Conservation (phyloP, 2,797 vertebrate genomes). For the Micrastur ruficollis region DNA sequence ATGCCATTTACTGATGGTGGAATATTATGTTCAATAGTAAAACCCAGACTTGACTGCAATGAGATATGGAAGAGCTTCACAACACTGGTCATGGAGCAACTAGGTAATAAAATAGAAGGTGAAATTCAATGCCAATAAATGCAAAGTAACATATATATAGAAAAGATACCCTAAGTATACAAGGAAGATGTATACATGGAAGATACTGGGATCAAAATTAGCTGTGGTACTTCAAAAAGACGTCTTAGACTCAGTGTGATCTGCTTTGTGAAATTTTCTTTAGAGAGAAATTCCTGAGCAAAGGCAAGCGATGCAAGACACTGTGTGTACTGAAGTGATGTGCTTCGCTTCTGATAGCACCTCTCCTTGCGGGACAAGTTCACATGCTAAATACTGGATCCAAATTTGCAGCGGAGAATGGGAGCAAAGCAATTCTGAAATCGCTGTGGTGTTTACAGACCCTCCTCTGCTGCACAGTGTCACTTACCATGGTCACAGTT, state of each 20-base stretch:
- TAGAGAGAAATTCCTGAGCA: background rate
- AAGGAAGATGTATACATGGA: background rate
- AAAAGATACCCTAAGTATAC: background rate
- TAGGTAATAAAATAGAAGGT: background rate
- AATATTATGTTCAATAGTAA: background rate
- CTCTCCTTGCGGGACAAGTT: background rate
- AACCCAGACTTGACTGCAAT: background rate
- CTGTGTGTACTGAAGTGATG: rapidly evolving
- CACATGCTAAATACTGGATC: background rate
- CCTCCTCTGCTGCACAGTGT: background rate
- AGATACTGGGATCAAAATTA: background rate
- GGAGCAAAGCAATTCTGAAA: slow-evolving; percentile 20
- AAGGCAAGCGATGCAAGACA: background rate
- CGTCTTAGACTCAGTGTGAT: background rate
- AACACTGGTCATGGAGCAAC: background rate
- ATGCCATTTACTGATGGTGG: background rate
- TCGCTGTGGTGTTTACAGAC: background rate
- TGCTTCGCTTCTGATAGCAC: background rate
- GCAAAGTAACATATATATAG: background rate
- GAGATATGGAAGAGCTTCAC: background rate
- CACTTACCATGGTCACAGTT: background rate
- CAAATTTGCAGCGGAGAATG: background rate
- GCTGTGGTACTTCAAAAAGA: background rate
- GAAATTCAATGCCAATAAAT: background rate
- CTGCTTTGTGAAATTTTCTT: background rate